Conservation (phyloP, 1,140 invertebrate species). For the Anagrus nilaparvatae region DNA sequence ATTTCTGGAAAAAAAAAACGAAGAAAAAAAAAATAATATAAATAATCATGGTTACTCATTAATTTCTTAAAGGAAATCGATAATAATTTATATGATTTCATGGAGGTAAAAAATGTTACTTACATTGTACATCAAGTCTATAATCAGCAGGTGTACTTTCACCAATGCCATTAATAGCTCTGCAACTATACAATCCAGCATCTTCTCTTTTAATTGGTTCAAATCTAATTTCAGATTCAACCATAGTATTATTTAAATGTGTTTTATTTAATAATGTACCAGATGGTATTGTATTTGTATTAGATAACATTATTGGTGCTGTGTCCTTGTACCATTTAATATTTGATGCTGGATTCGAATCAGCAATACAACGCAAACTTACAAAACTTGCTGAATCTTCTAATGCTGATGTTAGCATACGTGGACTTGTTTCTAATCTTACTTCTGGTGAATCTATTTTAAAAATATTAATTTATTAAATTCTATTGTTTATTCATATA, state of each 20-base stretch:
- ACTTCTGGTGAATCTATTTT: constrained; percentile 38
- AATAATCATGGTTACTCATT: too few relatives aligned
- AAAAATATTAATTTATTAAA: too few relatives aligned
- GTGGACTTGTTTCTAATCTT: constrained; percentile 31
- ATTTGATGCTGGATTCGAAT: constrained; percentile 73
- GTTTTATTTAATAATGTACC: constrained; percentile 16
- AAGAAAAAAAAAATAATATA: too few relatives aligned
- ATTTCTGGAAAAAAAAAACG: too few relatives aligned
- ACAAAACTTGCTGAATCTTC: constrained; percentile 46
- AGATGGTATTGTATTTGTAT: constrained; percentile 12
- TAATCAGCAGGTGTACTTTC: constrained; percentile 67
- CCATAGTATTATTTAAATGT: constrained; percentile 24
- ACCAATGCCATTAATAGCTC: constrained; percentile 70
- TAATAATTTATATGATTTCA: too few relatives aligned
- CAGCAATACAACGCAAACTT: constrained; percentile 65
- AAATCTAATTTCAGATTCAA: constrained; percentile 53
- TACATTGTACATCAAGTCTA: constrained; percentile 80
- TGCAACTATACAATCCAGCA: constrained; percentile 69
- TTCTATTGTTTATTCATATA: too few relatives aligned
- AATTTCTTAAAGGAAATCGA: too few relatives aligned
- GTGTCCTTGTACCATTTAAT: constrained; percentile 66
- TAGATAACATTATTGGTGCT: constrained; percentile 16
- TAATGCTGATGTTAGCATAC: constrained; percentile 23
- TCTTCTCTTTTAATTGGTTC: constrained; percentile 55
- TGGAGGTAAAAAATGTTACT: too few relatives aligned